A percentile compares a stretch with the other conserved stretches of the same genome.
These are phyloP conservation scores for Resseliella maxima DNA, from an alignment of 2,888 invertebrate species.

Conservation along the genomic window DNA sequence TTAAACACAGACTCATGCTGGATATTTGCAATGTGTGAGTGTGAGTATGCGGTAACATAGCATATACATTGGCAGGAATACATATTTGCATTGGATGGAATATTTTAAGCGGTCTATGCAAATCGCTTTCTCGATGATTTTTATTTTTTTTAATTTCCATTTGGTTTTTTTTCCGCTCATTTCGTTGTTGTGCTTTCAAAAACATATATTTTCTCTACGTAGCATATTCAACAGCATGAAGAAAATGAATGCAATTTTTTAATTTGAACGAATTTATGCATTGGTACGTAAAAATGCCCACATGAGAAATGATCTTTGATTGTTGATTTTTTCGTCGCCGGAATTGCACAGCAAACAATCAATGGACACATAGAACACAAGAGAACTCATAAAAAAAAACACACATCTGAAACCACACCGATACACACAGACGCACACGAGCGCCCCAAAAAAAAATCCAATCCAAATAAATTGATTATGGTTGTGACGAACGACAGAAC, in stretches of 20 bases:
- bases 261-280: constrained; percentile 59
- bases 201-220: constrained; percentile 45
- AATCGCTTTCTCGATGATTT: background rate
- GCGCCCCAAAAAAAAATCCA: background rate
- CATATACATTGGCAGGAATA: background rate
- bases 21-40: background rate
- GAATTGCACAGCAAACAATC: background rate
- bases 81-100: constrained; percentile 40
- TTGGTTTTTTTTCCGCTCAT: background rate
- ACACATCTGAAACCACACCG: no score
- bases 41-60: background rate
- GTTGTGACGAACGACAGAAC: constrained; percentile 35
- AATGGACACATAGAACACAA: background rate
- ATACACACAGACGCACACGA: no score
- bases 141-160: background rate
- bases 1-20: constrained; percentile 20
- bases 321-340: constrained; percentile 18
- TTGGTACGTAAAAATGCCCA: constrained; percentile 1
- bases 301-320: constrained; percentile 30
- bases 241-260: constrained; percentile 56
- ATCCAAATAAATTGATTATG: constrained; percentile 25
- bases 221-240: background rate
- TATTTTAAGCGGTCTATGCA: constrained; percentile 48
- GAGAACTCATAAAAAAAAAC: no score
- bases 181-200: constrained; percentile 43